Conservation (phyloP, 2,888 invertebrate genomes). For the Archaeoteleia sp. region DNA sequence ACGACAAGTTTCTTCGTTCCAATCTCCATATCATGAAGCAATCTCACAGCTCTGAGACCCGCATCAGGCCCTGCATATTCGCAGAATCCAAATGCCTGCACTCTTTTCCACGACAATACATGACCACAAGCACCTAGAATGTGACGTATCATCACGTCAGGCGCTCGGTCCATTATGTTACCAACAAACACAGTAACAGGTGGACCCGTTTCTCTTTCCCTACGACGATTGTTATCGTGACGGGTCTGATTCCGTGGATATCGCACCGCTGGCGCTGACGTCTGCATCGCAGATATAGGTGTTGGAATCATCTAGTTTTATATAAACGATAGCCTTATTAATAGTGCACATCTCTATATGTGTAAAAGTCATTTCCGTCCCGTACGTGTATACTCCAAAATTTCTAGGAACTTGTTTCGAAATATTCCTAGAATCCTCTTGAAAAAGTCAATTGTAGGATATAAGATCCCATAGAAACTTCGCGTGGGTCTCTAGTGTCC, state of each 20-base stretch:
- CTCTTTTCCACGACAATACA: slow-evolving; percentile 97
- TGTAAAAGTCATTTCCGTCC: no score
- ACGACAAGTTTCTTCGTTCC: slow-evolving; percentile 96
- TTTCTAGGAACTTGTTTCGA: no score
- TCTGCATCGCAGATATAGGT: slow-evolving; percentile 74
- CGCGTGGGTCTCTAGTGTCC: no score
- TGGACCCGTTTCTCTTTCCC: slow-evolving; percentile 80
- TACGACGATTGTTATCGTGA: slow-evolving; percentile 68
- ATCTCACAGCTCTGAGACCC: slow-evolving; percentile 92
- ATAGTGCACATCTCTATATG: slow-evolving; percentile 63
- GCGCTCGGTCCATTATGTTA: slow-evolving; percentile 95
- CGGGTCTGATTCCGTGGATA: slow-evolving; percentile 70
- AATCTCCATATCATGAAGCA: slow-evolving; percentile 94
- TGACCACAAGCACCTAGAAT: slow-evolving; percentile 95
- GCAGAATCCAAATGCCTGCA: slow-evolving; percentile 98
- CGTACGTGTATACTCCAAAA: no score
- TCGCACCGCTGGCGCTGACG: slow-evolving; percentile 71
- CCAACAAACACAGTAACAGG: slow-evolving; percentile 98
- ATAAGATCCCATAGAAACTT: no score
- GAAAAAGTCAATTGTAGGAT: no score
- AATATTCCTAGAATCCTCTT: no score
- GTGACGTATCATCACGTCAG: slow-evolving; percentile 95
- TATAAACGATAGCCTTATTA: slow-evolving; percentile 61
- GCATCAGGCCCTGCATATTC: slow-evolving; percentile 97
- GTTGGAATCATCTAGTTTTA: slow-evolving; percentile 75